Conservation (phyloP, 1,140 invertebrate genomes). For the Drosophila watanabei region DNA sequence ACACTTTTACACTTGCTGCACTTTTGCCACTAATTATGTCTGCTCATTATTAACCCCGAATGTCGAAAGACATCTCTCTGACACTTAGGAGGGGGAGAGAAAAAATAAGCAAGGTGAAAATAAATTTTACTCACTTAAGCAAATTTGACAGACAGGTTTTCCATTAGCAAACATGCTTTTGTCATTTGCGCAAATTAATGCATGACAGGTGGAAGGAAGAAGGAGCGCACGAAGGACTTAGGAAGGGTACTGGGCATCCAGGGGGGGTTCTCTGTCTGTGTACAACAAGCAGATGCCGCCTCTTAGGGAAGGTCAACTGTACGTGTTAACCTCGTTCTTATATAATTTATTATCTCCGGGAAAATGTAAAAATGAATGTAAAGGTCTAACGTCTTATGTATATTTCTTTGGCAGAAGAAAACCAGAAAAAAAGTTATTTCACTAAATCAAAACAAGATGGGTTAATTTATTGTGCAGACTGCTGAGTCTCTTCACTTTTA, state of each 20-base stretch:
- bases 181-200: constrained; percentile 81
- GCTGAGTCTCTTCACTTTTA: too few relatives aligned
- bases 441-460: background rate
- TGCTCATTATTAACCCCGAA: constrained; percentile 68
- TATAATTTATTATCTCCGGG: constrained; percentile 30
- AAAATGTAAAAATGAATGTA: background rate
- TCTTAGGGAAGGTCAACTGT: constrained; percentile 34
- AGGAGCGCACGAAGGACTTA: background rate
- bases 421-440: background rate
- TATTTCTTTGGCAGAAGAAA: background rate
- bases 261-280: background rate
- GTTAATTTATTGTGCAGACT: background rate
- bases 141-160: constrained; percentile 78
- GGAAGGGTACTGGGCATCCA: background rate
- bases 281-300: constrained; percentile 38
- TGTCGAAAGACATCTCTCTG: constrained; percentile 46
- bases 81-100: constrained; percentile 5
- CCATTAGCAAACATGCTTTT: constrained; percentile 82
- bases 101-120: constrained; percentile 60
- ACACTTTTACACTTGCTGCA: constrained; percentile 18
- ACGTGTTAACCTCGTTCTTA: constrained; percentile 8
- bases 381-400: background rate
- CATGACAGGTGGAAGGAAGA: constrained; percentile 28
- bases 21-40: constrained; percentile 69
- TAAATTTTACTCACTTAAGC: constrained; percentile 71